Evolutionary conservation across 2,888 invertebrate species (phyloP).

Genomic region (Hydroisotoma schaefferi): DNA sequence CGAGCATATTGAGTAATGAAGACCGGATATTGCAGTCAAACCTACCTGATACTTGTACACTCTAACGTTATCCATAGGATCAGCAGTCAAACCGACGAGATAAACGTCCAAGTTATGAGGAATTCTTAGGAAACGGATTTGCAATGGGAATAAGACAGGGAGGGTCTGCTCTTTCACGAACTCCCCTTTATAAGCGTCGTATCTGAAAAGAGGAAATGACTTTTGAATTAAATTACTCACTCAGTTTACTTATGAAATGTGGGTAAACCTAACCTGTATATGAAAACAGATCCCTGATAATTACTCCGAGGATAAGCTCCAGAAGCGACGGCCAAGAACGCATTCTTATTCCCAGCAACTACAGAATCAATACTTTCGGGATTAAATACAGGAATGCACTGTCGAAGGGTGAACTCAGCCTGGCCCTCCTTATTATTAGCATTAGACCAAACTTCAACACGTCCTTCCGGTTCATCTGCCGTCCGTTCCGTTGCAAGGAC

Average conservation of each 20-base stretch:
- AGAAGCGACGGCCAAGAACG: slow-evolving; percentile 35
- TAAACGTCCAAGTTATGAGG: slow-evolving; percentile 24
- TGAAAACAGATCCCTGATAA: slow-evolving; percentile 29
- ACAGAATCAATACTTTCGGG: slow-evolving; percentile 23
- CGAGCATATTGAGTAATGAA: too few species aligned
- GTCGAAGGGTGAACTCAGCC: too few species aligned
- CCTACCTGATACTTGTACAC: slow-evolving; percentile 33
- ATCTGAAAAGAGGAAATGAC: slow-evolving; percentile 22
- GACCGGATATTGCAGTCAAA: too few species aligned
- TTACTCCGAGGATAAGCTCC: slow-evolving; percentile 12
- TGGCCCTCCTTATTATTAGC: slow-evolving; percentile 9
- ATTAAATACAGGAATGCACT: slow-evolving; percentile 32
- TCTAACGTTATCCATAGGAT: slow-evolving; percentile 20
- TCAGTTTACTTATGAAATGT: background rate
- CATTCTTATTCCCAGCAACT: slow-evolving; percentile 18
- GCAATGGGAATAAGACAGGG: slow-evolving; percentile 17
- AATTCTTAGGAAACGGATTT: slow-evolving; percentile 19
- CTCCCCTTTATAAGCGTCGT: slow-evolving; percentile 10
- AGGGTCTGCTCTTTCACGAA: slow-evolving; percentile 34
- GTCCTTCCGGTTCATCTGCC: background rate
- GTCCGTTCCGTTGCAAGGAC: slow-evolving; percentile 10
- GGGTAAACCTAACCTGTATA: slow-evolving; percentile 27
- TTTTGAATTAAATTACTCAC: background rate
- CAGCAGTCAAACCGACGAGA: slow-evolving; percentile 21
- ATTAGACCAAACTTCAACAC: slow-evolving; percentile 11